These are phyloP conservation scores for Elmis aenea DNA, from an alignment of 2,888 invertebrate species.

Conservation along the genomic window DNA sequence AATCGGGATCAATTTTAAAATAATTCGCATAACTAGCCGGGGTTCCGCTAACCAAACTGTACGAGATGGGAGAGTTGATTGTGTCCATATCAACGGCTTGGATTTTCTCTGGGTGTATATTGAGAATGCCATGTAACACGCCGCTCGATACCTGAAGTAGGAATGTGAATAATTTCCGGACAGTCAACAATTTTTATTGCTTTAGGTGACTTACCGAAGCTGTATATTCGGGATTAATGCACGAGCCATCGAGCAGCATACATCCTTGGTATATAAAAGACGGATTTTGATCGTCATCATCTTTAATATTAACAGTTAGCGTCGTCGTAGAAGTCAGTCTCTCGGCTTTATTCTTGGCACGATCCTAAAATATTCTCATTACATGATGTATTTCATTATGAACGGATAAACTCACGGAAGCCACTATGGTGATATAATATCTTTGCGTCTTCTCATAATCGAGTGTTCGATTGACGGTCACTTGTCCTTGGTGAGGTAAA, in stretches of 20 bases:
- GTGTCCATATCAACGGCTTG: constrained; percentile 90
- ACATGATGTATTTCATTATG: constrained; percentile 1
- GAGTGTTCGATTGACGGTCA: constrained; percentile 78
- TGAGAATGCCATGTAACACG: constrained; percentile 75
- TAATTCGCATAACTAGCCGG: constrained; percentile 73
- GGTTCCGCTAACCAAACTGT: constrained; percentile 75
- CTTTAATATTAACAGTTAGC: constrained; percentile 76
- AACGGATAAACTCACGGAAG: constrained; percentile 64
- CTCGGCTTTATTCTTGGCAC: constrained; percentile 71
- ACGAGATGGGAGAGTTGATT: constrained; percentile 74
- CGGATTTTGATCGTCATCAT: constrained; percentile 88
- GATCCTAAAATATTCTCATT: constrained; percentile 58
- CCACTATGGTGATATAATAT: constrained; percentile 82
- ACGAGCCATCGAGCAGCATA: constrained; percentile 72
- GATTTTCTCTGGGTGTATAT: constrained; percentile 80
- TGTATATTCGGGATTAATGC: constrained; percentile 82
- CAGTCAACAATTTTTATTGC: constrained; percentile 2
- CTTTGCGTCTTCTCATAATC: constrained; percentile 85
- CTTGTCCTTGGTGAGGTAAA: constrained; percentile 82
- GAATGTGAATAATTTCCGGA: neutral
- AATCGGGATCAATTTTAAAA: constrained; percentile 76
- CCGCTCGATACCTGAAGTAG: constrained; percentile 84
- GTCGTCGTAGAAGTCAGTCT: constrained; percentile 80
- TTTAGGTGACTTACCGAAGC: constrained; percentile 71
- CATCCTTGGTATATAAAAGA: constrained; percentile 88